Conservation (phyloP, 2,113 vertebrate genomes). For the Illadopsis cleaveri region DNA sequence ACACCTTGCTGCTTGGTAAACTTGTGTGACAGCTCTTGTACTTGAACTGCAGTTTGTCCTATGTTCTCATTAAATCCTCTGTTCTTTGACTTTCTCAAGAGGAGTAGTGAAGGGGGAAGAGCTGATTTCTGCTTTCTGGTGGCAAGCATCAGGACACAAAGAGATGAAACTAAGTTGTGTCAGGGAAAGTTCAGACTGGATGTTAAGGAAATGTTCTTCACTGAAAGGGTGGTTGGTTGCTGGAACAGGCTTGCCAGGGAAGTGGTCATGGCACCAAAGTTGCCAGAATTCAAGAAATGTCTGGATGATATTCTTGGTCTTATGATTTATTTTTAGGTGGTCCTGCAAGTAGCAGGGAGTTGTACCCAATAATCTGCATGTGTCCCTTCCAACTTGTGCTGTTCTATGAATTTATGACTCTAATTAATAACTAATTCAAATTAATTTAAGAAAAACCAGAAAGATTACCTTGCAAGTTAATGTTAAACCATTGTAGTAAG, state of each 20-base stretch:
- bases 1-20: not conserved
- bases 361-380: not conserved
- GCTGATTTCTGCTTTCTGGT: not conserved
- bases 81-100: not conserved
- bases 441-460: not conserved
- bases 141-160: not conserved
- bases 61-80: not conserved
- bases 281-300: not conserved
- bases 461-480: not conserved
- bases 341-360: not conserved
- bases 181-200: not conserved
- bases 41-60: not conserved
- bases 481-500: not conserved
- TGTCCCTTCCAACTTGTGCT: not conserved
- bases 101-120: not conserved
- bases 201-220: not conserved
- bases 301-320: not conserved
- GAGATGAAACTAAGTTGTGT: not conserved
- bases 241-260: not conserved
- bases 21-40: not conserved
- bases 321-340: not conserved
- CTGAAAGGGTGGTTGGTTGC: not conserved
- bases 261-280: too few relatives aligned
- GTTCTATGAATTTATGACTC: not conserved
- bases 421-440: not conserved